These are phyloP conservation scores for Cactoblastis cactorum DNA, from an alignment of 2,888 invertebrate genomes.

Conservation along the genomic window DNA sequence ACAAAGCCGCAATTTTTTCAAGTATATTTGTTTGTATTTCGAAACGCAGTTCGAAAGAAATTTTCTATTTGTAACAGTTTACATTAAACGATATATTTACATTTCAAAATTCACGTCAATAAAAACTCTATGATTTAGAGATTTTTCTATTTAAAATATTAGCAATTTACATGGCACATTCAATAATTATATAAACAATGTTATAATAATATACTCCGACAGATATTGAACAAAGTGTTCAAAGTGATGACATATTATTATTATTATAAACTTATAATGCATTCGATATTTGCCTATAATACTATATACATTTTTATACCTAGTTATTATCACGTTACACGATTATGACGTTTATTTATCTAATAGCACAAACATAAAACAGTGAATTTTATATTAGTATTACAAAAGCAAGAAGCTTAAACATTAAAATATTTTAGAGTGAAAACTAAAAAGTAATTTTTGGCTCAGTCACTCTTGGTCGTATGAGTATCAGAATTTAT, in stretches of 20 bases:
- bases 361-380: slow-evolving; percentile 27
- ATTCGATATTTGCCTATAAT: slow-evolving; percentile 44
- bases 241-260: slow-evolving; percentile 40
- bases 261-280: slow-evolving; percentile 42
- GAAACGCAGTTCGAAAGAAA: slow-evolving; percentile 28
- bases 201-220: slow-evolving; percentile 23
- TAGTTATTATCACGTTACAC: slow-evolving; percentile 79
- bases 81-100: slow-evolving; percentile 36
- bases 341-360: slow-evolving; percentile 44
- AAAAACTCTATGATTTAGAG: slow-evolving; percentile 42
- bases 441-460: too few species aligned
- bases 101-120: slow-evolving; percentile 35
- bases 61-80: slow-evolving; percentile 32
- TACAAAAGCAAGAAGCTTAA: too few species aligned
- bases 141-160: slow-evolving; percentile 45
- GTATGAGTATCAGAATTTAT: too few species aligned
- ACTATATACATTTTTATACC: slow-evolving; percentile 67
- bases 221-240: slow-evolving; percentile 32
- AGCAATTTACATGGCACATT: slow-evolving; percentile 66
- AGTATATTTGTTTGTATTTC: slow-evolving; percentile 34
- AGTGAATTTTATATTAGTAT: background rate
- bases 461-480: too few species aligned
- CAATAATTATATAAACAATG: slow-evolving; percentile 43
- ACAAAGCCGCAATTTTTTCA: slow-evolving; percentile 37
- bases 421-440: too few species aligned